phyloP scores from a whole-genome alignment of 2,113 vertebrate species.

The Burhinus bistriatus region DNA sequence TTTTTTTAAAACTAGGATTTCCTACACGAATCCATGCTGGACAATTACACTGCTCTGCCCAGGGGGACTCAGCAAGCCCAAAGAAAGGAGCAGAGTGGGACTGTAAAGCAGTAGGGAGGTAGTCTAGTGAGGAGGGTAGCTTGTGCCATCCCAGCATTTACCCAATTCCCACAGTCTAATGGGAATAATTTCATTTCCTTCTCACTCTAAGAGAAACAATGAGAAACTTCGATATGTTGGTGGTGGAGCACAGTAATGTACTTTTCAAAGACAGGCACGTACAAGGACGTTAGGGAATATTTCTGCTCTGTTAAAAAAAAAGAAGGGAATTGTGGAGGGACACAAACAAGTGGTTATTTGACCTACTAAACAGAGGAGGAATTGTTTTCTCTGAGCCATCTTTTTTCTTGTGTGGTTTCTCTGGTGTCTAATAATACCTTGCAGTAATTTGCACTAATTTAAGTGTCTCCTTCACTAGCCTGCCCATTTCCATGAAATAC shows the following conservation, averaged over 20 bases:
- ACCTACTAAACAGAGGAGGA: neutral
- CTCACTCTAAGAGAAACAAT: neutral
- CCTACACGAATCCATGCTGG: neutral
- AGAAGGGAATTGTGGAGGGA: neutral
- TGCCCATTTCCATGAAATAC: neutral
- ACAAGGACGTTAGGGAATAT: neutral
- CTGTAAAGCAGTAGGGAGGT: neutral
- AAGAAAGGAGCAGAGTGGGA: neutral
- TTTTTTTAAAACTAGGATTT: neutral
- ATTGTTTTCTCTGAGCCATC: neutral
- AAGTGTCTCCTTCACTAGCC: neutral
- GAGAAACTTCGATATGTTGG: neutral
- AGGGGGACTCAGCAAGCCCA: neutral
- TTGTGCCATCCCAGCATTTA: neutral
- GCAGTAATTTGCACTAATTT: neutral
- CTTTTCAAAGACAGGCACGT: neutral
- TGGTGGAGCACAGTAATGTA: neutral
- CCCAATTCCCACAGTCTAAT: neutral
- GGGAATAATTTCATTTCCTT: neutral
- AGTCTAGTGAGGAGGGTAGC: neutral
- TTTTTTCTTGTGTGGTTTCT: neutral
- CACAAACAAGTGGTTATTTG: neutral
- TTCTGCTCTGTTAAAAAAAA: neutral
- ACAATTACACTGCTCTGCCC: neutral
- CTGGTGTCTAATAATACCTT: conserved; percentile 10